Evolutionary conservation across 1,140 invertebrate genomes (phyloP).

Genomic region (Heliconius himera): DNA sequence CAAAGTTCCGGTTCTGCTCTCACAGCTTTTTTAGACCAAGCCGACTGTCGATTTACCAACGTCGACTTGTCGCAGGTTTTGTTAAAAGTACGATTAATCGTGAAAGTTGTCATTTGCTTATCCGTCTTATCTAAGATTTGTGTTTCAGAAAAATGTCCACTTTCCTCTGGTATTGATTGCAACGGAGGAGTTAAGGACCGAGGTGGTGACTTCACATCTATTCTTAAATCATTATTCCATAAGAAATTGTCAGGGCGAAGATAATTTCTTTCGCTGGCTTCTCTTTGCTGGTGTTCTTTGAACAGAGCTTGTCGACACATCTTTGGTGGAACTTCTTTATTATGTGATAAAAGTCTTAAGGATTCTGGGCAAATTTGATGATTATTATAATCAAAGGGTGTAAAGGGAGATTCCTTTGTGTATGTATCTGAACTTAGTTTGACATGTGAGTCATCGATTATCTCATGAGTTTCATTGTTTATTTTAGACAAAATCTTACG

Average conservation of each 20-base stretch:
- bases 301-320: slow-evolving; percentile 68
- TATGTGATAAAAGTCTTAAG: slow-evolving; percentile 41
- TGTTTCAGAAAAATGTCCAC: slow-evolving; percentile 60
- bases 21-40: slow-evolving; percentile 71
- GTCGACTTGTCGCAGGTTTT: slow-evolving; percentile 45
- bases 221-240: slow-evolving; percentile 61
- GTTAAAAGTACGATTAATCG: slow-evolving; percentile 69
- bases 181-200: slow-evolving; percentile 69
- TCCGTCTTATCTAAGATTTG: slow-evolving; percentile 61
- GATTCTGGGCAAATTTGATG: slow-evolving; percentile 46
- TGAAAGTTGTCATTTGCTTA: slow-evolving; percentile 62
- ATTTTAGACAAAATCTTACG: slow-evolving; percentile 65
- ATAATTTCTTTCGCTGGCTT: slow-evolving; percentile 49
- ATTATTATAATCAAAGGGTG: slow-evolving; percentile 48
- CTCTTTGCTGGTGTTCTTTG: slow-evolving; percentile 57
- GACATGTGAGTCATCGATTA: slow-evolving; percentile 57
- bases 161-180: slow-evolving; percentile 78
- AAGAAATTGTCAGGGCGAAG: slow-evolving; percentile 53
- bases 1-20: slow-evolving; percentile 64
- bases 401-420: slow-evolving; percentile 77
- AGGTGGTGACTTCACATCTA: slow-evolving; percentile 64
- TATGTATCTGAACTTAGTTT: slow-evolving; percentile 76
- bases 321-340: slow-evolving; percentile 56
- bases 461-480: slow-evolving; percentile 67
- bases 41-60: slow-evolving; percentile 42